Evolutionary conservation across 2,797 vertebrate genomes (phyloP).

Genomic region (Macropodus opercularis): DNA sequence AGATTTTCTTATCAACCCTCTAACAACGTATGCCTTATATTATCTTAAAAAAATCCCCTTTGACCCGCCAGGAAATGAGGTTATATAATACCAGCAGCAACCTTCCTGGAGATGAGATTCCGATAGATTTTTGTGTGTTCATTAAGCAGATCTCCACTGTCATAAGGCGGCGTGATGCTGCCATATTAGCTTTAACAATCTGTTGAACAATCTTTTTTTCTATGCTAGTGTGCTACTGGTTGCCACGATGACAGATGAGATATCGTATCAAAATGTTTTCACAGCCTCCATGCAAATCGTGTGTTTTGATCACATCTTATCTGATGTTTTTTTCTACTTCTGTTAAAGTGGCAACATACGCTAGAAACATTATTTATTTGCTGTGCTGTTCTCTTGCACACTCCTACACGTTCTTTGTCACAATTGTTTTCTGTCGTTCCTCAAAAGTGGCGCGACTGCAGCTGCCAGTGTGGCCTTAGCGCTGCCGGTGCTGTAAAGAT

Average conservation of each 20-base stretch:
- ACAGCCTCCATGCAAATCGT: constrained; percentile 61
- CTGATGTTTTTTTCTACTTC: constrained; percentile 38
- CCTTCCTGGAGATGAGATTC: constrained; percentile 41
- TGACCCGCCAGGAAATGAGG: constrained; percentile 71
- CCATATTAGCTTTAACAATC: constrained; percentile 71
- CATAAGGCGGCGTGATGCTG: constrained; percentile 30
- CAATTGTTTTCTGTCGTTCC: constrained; percentile 45
- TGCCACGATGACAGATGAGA: constrained; percentile 57
- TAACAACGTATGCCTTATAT: constrained; percentile 60
- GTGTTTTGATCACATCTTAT: constrained; percentile 66
- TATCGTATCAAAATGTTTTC: constrained; percentile 67
- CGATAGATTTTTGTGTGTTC: constrained; percentile 50
- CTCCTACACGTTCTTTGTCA: constrained; percentile 60
- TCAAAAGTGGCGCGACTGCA: constrained; percentile 34
- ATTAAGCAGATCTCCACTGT: constrained; percentile 45
- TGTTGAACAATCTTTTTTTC: constrained; percentile 58
- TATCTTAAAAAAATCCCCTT: constrained; percentile 54
- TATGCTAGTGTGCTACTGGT: constrained; percentile 38
- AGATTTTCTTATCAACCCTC: constrained; percentile 61
- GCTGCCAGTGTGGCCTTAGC: constrained; percentile 37
- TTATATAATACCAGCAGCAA: constrained; percentile 51
- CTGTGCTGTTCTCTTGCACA: constrained; percentile 43
- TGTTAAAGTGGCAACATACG: constrained; percentile 54
- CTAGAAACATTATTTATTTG: constrained; percentile 53
- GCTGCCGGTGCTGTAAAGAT: constrained; percentile 45